Conservation (phyloP, 2,888 invertebrate species). For the Monochamus alternatus region DNA sequence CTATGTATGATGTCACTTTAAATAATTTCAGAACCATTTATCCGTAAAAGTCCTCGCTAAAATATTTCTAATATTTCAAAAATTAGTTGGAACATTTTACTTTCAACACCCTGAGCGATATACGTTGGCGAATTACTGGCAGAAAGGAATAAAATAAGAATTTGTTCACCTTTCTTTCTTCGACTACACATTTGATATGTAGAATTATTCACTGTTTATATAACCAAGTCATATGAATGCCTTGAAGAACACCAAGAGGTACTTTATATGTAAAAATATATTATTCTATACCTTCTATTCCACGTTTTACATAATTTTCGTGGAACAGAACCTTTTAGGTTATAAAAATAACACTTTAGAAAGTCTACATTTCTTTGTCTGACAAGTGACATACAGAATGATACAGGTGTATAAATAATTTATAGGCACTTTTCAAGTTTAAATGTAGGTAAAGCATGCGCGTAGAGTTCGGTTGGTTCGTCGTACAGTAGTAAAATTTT, state of each 20-base stretch:
- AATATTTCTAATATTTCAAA: no score
- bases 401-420: constrained; percentile 24
- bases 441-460: constrained; percentile 14
- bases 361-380: constrained; percentile 7
- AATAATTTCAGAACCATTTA: no score
- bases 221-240: constrained; percentile 15
- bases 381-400: constrained; percentile 15
- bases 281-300: constrained; percentile 14
- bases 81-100: no score
- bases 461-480: constrained; percentile 56
- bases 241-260: neutral
- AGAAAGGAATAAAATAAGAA: neutral
- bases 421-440: constrained; percentile 11
- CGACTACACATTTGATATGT: constrained; percentile 3
- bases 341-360: constrained; percentile 19
- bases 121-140: neutral
- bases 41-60: no score
- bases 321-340: constrained; percentile 17
- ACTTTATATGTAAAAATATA: constrained; percentile 11
- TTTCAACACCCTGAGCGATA: no score
- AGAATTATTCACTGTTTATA: constrained; percentile 19
- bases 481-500: constrained; percentile 49
- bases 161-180: constrained; percentile 1
- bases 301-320: constrained; percentile 17
- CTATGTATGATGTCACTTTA: no score